phyloP scores from a whole-genome alignment of 2,797 vertebrate genomes.

The Ciconia nigra region DNA sequence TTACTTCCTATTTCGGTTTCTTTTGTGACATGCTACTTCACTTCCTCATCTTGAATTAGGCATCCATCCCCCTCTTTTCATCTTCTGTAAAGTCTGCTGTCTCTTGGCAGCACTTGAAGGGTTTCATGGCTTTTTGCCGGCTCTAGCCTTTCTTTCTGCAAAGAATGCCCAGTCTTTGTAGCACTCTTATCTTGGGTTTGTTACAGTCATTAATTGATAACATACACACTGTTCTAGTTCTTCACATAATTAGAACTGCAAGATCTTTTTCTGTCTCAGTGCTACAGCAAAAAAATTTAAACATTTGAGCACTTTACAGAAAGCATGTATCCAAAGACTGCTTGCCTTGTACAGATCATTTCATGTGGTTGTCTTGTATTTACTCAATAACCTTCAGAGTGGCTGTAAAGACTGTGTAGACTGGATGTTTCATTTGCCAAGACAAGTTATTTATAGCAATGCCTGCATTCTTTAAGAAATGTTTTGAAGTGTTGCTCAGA shows the following conservation, averaged over 20 bases:
- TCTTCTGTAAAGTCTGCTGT: neutral
- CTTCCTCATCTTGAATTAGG: neutral
- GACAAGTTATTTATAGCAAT: neutral
- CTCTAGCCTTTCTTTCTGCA: neutral
- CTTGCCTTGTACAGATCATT: neutral
- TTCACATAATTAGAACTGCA: neutral
- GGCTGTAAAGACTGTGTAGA: neutral
- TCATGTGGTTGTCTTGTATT: neutral
- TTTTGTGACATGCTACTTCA: neutral
- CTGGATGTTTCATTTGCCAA: neutral
- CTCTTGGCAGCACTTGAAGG: conserved; percentile 42
- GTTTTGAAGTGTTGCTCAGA: neutral
- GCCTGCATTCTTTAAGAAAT: neutral
- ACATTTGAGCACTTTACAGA: neutral
- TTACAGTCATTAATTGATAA: neutral
- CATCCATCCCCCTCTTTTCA: neutral
- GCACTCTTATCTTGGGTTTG: neutral
- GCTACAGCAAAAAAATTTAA: neutral
- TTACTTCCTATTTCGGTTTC: neutral
- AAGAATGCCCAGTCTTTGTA: neutral
- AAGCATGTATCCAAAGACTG: neutral
- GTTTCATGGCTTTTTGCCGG: conserved; percentile 7
- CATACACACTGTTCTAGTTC: neutral
- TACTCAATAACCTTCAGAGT: neutral
- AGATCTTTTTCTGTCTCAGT: neutral